These are phyloP conservation scores for Cabera pusaria DNA, from an alignment of 2,888 invertebrate species.

Conservation along the genomic window DNA sequence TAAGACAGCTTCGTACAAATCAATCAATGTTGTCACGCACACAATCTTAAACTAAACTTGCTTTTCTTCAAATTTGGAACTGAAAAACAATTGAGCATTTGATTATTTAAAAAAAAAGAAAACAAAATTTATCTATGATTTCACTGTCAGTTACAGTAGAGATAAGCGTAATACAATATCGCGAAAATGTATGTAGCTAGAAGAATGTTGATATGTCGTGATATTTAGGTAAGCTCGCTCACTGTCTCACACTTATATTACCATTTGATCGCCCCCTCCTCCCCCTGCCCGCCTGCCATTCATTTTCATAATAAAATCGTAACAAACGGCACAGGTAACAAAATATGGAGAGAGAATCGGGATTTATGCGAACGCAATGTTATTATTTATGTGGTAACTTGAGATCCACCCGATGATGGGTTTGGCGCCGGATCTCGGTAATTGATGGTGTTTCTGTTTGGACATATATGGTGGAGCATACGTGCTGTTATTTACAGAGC, in stretches of 20 bases:
- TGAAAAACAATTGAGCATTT: too few relatives aligned
- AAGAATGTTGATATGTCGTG: too few relatives aligned
- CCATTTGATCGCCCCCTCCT: slow-evolving; percentile 64
- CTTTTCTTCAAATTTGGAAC: too few relatives aligned
- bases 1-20: slow-evolving; percentile 1
- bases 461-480: slow-evolving; percentile 3
- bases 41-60: too few relatives aligned
- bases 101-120: too few relatives aligned
- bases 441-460: slow-evolving; percentile 17
- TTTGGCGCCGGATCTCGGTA: slow-evolving; percentile 34
- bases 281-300: slow-evolving; percentile 66
- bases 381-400: slow-evolving; percentile 73
- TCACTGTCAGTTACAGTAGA: too few relatives aligned
- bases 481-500: too few relatives aligned
- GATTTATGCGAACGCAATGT: slow-evolving; percentile 73
- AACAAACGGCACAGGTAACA: slow-evolving; percentile 81
- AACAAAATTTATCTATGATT: too few relatives aligned
- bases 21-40: background rate
- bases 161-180: too few relatives aligned
- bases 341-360: slow-evolving; percentile 78
- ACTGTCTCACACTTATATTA: slow-evolving; percentile 21
- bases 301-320: slow-evolving; percentile 84
- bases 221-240: slow-evolving; percentile 12
- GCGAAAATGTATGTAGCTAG: too few relatives aligned
- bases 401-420: slow-evolving; percentile 52